Conservation (phyloP, 2,797 vertebrate species). For the Peromyscus nudipes region DNA sequence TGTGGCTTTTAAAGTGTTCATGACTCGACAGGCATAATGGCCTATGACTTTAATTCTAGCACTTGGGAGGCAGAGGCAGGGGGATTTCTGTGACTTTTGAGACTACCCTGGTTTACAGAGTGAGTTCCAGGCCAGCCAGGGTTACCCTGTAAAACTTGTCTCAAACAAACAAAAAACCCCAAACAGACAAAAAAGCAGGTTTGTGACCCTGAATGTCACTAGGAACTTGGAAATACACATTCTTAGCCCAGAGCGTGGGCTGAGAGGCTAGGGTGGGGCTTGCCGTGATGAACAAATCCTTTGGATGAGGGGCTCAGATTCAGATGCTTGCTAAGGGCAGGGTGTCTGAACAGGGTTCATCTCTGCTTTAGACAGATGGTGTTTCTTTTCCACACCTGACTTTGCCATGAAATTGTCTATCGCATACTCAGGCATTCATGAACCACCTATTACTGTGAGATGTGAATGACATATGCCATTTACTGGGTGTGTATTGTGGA, state of each 20-base stretch:
- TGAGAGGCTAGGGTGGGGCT: background rate
- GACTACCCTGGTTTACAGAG: background rate
- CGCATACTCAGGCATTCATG: background rate
- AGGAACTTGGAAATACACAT: background rate
- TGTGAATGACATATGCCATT: background rate
- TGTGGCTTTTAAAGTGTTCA: background rate
- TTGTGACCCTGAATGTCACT: background rate
- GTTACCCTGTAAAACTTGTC: background rate
- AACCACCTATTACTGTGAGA: background rate
- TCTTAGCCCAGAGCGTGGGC: background rate
- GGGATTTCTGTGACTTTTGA: background rate
- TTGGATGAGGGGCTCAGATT: background rate
- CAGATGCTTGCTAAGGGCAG: background rate
- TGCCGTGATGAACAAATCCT: background rate
- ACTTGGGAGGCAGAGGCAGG: background rate
- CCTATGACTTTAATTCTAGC: background rate
- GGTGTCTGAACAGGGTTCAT: background rate
- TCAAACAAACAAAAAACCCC: background rate
- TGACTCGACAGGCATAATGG: background rate
- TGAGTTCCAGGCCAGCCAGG: background rate
- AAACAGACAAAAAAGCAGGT: background rate
- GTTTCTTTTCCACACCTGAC: background rate
- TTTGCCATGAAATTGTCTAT: background rate
- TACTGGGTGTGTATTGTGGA: fast-evolving
- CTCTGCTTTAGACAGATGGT: too few relatives aligned